A percentile compares a stretch with the other conserved stretches of the same genome.
These are phyloP conservation scores for Tachyglossus aculeatus DNA, from an alignment of 2,797 vertebrate species.

Conservation along the genomic window DNA sequence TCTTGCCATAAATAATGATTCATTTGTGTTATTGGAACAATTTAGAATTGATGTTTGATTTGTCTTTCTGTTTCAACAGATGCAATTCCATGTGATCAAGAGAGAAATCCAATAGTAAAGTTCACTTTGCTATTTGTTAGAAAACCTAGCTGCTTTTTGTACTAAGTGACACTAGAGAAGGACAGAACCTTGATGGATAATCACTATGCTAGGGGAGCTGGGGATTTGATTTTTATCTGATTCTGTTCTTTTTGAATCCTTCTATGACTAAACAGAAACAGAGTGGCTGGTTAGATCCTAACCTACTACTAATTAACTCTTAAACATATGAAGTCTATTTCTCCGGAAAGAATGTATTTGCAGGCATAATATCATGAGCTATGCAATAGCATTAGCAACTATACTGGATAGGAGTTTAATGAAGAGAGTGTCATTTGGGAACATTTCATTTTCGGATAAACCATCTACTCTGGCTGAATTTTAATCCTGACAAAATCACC, in stretches of 20 bases:
- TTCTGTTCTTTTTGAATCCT: background rate
- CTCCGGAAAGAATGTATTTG: fast-evolving
- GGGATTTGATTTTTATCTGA: background rate
- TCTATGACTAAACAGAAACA: background rate
- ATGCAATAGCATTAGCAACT: background rate
- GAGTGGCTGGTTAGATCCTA: background rate
- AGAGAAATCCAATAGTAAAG: no score
- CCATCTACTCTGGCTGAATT: constrained; percentile 15
- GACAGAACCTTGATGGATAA: background rate
- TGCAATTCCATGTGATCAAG: no score
- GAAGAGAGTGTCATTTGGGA: constrained; percentile 12
- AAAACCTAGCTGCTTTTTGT: no score
- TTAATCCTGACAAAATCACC: background rate
- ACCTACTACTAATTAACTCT: background rate
- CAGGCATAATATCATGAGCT: background rate
- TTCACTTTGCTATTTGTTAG: no score
- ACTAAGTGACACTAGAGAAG: fast-evolving
- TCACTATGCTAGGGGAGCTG: background rate
- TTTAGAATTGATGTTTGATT: constrained; percentile 27
- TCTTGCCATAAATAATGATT: constrained; percentile 32
- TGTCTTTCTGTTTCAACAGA: no score
- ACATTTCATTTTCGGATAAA: background rate
- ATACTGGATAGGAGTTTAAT: background rate
- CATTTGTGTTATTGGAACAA: constrained; percentile 8
- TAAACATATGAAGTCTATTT: background rate